Conservation (phyloP, 2,797 vertebrate genomes). For the Artibeus lituratus region DNA sequence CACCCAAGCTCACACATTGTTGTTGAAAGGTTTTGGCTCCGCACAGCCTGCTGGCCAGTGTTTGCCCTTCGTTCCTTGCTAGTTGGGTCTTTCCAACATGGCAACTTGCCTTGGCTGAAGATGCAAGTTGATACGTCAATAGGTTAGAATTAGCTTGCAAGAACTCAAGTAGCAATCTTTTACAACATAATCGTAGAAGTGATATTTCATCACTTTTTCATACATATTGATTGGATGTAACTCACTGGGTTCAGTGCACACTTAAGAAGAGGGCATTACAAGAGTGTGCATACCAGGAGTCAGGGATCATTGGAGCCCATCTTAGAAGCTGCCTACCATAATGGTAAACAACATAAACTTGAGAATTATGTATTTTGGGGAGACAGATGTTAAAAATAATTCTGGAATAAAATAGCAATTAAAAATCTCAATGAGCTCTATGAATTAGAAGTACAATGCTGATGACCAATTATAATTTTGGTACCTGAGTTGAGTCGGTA, state of each 20-base stretch:
- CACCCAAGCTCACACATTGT: not conserved
- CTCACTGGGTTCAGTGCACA: not conserved
- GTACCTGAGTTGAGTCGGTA: not conserved
- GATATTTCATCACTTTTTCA: not conserved
- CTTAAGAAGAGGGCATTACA: not conserved
- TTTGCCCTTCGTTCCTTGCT: not conserved
- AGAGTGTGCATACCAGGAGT: not conserved
- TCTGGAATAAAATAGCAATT: slow-evolving; percentile 7
- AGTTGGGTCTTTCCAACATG: not conserved
- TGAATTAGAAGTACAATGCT: not conserved
- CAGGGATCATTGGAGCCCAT: not conserved
- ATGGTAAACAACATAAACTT: not conserved
- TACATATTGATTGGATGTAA: not conserved
- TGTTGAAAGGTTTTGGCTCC: not conserved
- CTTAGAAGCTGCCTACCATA: not conserved
- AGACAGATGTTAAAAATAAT: not conserved
- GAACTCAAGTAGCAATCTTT: not conserved
- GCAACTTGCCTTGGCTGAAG: not conserved
- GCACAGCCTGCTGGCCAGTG: not conserved
- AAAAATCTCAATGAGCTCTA: not conserved
- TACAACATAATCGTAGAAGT: not conserved
- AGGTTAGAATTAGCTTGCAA: not conserved
- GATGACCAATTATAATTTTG: not conserved
- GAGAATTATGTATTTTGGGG: not conserved
- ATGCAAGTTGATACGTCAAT: not conserved